Percentiles rank a stretch among this genome's conserved stretches.
Conservation (phyloP, 30 jellyfish, hydroid and myxozoan species). For the Aurelia aurita complex sp. Pacific region DNA sequence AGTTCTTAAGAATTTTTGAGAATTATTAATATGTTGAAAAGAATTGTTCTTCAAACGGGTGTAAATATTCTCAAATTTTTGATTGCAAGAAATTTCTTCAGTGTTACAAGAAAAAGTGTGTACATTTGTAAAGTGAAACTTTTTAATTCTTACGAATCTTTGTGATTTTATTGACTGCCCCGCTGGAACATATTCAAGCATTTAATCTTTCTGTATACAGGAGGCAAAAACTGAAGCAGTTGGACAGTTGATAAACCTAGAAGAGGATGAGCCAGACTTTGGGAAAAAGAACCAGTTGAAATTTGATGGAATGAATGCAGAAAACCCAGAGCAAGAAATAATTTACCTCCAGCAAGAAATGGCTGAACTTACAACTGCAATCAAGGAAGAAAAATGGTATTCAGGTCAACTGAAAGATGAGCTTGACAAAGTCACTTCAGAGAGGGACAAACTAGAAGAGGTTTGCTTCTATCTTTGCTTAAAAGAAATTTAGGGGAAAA, state of each 20-base stretch:
- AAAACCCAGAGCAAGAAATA: conserved; percentile 69
- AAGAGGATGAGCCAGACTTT: conserved; percentile 37
- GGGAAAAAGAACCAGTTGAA: conserved; percentile 47
- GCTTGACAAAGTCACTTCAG: conserved; percentile 74
- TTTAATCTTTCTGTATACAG: not conserved
- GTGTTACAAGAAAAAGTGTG: too few relatives aligned
- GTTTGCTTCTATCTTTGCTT: conserved; percentile 13
- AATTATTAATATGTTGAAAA: too few relatives aligned
- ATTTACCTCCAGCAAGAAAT: conserved; percentile 83
- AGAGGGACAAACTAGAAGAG: conserved; percentile 93
- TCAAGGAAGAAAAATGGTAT: conserved; percentile 99
- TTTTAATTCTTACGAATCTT: too few relatives aligned
- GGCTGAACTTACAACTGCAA: conserved; percentile 80
- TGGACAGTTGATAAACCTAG: conserved; percentile 40
- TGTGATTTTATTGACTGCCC: too few relatives aligned
- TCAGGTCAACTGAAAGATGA: conserved; percentile 88
- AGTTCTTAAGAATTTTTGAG: too few relatives aligned
- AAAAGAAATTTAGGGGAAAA: not conserved
- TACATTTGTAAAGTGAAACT: too few relatives aligned
- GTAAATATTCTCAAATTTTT: too few relatives aligned
- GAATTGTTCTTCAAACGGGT: too few relatives aligned
- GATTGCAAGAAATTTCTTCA: too few relatives aligned
- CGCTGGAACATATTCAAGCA: too few relatives aligned
- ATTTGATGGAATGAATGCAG: conserved; percentile 40
- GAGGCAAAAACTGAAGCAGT: not conserved